Evolutionary conservation across 2,888 invertebrate species (phyloP), one percentile per base, ranked within the genome.

Genomic region (Acronicta psi): DNA sequence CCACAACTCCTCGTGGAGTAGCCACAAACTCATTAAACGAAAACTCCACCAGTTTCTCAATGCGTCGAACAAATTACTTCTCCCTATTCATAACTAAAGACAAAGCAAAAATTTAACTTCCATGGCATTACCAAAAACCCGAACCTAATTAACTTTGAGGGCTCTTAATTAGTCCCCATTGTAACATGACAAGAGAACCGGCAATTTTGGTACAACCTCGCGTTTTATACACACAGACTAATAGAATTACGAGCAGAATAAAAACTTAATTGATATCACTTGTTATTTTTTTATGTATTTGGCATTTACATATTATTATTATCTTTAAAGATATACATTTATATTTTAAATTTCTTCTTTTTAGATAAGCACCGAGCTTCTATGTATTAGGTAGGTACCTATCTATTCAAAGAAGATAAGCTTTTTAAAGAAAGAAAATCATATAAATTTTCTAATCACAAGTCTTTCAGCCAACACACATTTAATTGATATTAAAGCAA

Each of bases 111-210:
- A 82, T 83, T 75, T 79, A 75, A 76, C 80, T 82, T 76, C 69
- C 78, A 79, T 81, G 77, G 83, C 83, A 84, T 86, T 82, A 86
- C 86, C 83, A 67, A 82, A 88, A 88, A 83, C 83, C 86, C 80
- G 77, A 84, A 86, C 85, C 86, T 91, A 90, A 93, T 93, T 93
- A 92, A 88, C 86, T 81, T 69, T 67, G 83, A 81, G 86, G 86
- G 86, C 85, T 87, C 90, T 92, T 93, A 92, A 93, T 93, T 93
- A 93, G 92, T 91, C 89, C 84, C 90, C 86, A 92, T 93, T 92
- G 93, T 92, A 89, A 85, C 86, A 86, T 89, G 92, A 91, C 92
- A 91, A 86, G 88, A 80, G 82, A 88, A 84, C 89, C 87, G 79
- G 85, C 87, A 85, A 89, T 92, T 90, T 88, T 81, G 82, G 85